These are phyloP conservation scores for Tipula helvola DNA, from an alignment of 2,888 invertebrate species.

Conservation along the genomic window DNA sequence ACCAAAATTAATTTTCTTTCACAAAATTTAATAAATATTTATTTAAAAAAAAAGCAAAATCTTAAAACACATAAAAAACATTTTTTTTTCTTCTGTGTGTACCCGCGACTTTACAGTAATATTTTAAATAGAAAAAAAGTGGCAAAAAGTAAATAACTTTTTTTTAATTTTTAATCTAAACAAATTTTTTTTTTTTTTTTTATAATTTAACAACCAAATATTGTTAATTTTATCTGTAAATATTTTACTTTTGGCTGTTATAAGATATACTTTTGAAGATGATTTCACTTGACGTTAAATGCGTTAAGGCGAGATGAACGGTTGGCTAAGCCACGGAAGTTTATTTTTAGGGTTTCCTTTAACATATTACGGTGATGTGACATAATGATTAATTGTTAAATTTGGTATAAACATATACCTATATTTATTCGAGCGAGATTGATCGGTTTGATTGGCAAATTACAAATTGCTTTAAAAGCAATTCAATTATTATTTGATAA, in stretches of 20 bases:
- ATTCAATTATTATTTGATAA: background rate
- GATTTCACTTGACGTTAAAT: background rate
- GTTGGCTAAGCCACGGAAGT: background rate
- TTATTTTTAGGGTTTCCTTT: background rate
- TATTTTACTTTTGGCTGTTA: background rate
- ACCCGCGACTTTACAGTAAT: background rate
- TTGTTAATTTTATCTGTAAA: background rate
- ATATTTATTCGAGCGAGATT: background rate
- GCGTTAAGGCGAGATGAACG: background rate
- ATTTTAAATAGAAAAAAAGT: background rate
- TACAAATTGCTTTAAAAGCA: background rate
- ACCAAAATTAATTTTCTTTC: background rate
- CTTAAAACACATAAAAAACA: background rate
- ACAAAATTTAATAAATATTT: background rate
- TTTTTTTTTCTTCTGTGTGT: background rate
- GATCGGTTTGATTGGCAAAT: background rate
- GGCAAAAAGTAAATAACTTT: background rate
- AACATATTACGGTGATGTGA: background rate
- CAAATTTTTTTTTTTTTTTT: background rate
- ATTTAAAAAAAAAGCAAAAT: background rate
- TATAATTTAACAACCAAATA: background rate
- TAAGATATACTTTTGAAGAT: background rate
- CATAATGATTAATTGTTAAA: too few relatives aligned
- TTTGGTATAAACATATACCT: background rate
- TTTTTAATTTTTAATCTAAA: background rate